Evolutionary conservation across 2,888 invertebrate genomes (phyloP).

Genomic region (Lamellibrachia satsuma): DNA sequence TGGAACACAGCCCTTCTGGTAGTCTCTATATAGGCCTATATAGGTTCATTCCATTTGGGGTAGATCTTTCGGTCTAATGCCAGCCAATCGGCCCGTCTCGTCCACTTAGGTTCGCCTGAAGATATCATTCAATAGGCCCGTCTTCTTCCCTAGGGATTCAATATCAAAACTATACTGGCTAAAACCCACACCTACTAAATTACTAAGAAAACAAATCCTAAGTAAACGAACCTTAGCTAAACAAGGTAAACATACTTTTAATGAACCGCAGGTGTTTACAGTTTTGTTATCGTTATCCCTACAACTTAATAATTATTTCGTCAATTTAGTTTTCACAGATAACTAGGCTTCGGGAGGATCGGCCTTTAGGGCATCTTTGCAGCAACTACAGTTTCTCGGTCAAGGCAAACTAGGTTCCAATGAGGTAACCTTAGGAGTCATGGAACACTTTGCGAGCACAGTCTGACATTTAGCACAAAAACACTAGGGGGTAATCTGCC

Average conservation of each 20-base stretch:
- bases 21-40: neutral
- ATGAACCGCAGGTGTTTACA: too few relatives aligned
- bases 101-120: too few relatives aligned
- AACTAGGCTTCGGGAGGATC: neutral
- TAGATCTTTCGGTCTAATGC: neutral
- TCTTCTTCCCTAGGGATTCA: too few relatives aligned
- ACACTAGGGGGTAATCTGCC: neutral
- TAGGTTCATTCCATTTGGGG: neutral
- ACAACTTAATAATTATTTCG: too few relatives aligned
- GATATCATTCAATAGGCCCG: too few relatives aligned
- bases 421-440: neutral
- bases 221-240: too few relatives aligned
- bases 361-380: neutral
- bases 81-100: neutral
- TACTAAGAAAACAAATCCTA: too few relatives aligned
- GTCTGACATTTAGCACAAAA: neutral
- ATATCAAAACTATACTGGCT: too few relatives aligned
- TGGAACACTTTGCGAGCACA: neutral
- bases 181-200: too few relatives aligned
- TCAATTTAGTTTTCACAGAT: neutral
- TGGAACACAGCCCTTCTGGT: neutral
- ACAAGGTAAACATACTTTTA: too few relatives aligned
- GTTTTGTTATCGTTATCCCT: too few relatives aligned
- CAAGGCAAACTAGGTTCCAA: neutral
- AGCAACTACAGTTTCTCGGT: neutral